A percentile compares a stretch with the other conserved stretches of the same genome.
Conservation (phyloP, 2,888 invertebrate genomes). For the Gibbula magus region DNA sequence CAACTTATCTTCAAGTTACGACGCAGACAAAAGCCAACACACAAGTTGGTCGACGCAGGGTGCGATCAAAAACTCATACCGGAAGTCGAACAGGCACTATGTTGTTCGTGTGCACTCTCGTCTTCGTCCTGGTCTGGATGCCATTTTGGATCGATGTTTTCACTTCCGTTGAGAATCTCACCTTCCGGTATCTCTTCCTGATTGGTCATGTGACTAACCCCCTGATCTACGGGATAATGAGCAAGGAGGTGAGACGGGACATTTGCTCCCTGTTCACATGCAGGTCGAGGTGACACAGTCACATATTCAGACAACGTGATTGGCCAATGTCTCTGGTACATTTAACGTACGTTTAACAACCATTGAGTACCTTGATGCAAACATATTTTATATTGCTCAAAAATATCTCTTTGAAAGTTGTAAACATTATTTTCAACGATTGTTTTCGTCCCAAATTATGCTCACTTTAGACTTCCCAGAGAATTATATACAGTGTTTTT, state of each 20-base stretch:
- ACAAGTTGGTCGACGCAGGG: neutral
- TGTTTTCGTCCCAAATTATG: too few species aligned
- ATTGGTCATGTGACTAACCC: constrained; percentile 30
- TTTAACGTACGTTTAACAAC: too few species aligned
- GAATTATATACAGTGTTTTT: too few species aligned
- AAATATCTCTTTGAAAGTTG: too few species aligned
- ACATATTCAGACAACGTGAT: too few species aligned
- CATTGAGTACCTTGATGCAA: too few species aligned
- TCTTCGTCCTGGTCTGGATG: constrained; percentile 31
- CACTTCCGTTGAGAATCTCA: constrained; percentile 2
- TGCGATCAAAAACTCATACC: neutral
- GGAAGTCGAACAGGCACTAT: constrained; percentile 30
- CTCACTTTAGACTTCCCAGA: too few species aligned
- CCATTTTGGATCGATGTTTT: constrained; percentile 35
- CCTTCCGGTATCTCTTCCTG: constrained; percentile 29
- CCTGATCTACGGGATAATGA: constrained; percentile 30
- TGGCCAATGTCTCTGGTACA: too few species aligned
- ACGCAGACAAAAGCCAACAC: too few species aligned
- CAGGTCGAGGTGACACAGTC: neutral
- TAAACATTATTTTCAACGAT: too few species aligned
- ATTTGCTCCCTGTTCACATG: neutral
- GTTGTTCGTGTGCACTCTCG: constrained; percentile 32
- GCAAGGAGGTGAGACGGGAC: constrained; percentile 25
- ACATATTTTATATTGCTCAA: too few species aligned
- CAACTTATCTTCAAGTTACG: too few species aligned